Conservation (phyloP, 2,797 vertebrate genomes). For the Lagodon rhomboides region DNA sequence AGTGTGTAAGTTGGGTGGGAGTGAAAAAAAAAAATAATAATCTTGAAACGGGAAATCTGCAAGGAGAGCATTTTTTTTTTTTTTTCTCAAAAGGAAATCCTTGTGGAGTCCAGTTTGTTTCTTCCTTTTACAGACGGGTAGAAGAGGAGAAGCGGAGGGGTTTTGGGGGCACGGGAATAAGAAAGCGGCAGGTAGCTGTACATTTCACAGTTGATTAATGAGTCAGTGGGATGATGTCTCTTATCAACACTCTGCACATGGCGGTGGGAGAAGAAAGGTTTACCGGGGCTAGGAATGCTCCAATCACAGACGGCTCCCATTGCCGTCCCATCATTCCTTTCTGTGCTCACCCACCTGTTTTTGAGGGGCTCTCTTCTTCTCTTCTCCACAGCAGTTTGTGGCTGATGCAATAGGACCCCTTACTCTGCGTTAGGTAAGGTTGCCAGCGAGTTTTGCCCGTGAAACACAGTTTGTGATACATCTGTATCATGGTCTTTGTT, state of each 20-base stretch:
- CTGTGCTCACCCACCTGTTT: conserved; percentile 79
- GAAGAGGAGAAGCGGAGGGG: conserved; percentile 58
- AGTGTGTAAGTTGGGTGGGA: conserved; percentile 25
- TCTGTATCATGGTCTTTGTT: conserved; percentile 62
- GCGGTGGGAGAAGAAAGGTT: conserved; percentile 80
- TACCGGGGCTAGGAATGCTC: conserved; percentile 72
- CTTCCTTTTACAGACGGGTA: conserved; percentile 56
- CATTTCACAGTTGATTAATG: conserved; percentile 87
- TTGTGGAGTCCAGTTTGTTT: conserved; percentile 77
- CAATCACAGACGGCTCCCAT: conserved; percentile 78
- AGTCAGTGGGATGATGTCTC: conserved; percentile 85
- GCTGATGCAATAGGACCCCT: conserved; percentile 66
- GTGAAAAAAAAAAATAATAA: conserved; percentile 18
- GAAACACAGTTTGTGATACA: conserved; percentile 42
- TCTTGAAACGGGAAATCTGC: conserved; percentile 70
- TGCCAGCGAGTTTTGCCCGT: conserved; percentile 44
- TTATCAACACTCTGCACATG: conserved; percentile 86
- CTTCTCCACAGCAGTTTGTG: conserved; percentile 45
- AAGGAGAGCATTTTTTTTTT: conserved; percentile 54
- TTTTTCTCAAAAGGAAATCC: conserved; percentile 53
- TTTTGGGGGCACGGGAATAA: conserved; percentile 77
- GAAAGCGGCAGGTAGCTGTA: conserved; percentile 84
- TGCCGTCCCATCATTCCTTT: conserved; percentile 80
- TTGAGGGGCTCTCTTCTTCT: conserved; percentile 59
- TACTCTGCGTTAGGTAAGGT: conserved; percentile 21